phyloP scores from a whole-genome alignment of 2,797 vertebrate genomes.

The Philypnodon macrostomus region DNA sequence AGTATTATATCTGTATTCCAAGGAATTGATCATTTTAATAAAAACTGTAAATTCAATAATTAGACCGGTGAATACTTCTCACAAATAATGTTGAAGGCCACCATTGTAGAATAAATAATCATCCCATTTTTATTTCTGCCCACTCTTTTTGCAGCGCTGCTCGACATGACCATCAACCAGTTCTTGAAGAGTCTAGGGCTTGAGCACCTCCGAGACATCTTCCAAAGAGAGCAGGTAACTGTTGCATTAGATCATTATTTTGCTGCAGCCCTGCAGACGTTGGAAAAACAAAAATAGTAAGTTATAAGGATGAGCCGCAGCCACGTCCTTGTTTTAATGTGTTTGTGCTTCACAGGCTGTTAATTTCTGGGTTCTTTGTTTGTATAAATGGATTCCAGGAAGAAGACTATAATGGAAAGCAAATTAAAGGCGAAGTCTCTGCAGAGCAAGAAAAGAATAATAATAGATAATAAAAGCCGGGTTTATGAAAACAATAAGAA shows the following conservation, averaged over 20 bases:
- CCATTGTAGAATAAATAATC: no score
- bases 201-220: slow-evolving; percentile 94
- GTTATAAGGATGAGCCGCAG: not conserved
- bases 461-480: not conserved
- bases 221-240: slow-evolving; percentile 93
- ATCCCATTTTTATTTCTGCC: no score
- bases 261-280: not conserved
- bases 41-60: no score
- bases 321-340: slow-evolving; percentile 1
- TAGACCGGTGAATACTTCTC: no score
- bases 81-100: no score
- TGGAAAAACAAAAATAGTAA: not conserved
- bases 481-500: not conserved
- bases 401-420: not conserved
- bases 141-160: slow-evolving; percentile 54
- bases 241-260: not conserved
- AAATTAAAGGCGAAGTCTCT: not conserved
- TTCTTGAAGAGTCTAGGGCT: slow-evolving; percentile 95
- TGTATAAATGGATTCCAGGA: not conserved
- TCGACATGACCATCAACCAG: slow-evolving; percentile 98
- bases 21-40: no score
- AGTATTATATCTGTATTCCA: no score
- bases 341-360: slow-evolving; percentile 2
- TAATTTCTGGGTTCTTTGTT: slow-evolving; percentile 8
- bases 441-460: not conserved